Percentiles rank a stretch among this genome's conserved stretches.
phyloP scores from a whole-genome alignment of 1,140 invertebrate species.

The Chionoecetes opilio region DNA sequence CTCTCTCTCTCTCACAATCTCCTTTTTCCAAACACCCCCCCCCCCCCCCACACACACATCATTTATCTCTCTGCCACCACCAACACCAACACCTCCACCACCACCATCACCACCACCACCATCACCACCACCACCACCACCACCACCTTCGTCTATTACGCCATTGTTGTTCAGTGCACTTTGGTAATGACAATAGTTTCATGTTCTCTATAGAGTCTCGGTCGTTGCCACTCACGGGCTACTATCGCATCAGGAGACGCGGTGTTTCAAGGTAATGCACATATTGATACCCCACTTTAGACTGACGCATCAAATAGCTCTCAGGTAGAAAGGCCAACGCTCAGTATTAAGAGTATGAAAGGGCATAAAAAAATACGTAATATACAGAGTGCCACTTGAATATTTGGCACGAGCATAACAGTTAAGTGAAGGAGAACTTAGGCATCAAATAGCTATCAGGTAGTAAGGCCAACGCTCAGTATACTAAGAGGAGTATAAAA shows the following conservation, averaged over 20 bases:
- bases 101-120: too few relatives aligned
- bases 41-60: too few relatives aligned
- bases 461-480: neutral
- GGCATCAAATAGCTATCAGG: neutral
- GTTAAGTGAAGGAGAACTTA: neutral
- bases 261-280: neutral
- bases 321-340: neutral
- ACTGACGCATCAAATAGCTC: neutral
- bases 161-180: too few relatives aligned
- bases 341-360: neutral
- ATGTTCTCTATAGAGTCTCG: neutral
- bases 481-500: neutral
- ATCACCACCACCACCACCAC: too few relatives aligned
- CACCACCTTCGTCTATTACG: too few relatives aligned
- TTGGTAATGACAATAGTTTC: too few relatives aligned
- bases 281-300: neutral
- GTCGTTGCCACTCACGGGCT: neutral
- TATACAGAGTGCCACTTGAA: neutral
- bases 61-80: too few relatives aligned
- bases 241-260: neutral
- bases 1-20: too few relatives aligned
- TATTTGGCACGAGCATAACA: conserved; percentile 8
- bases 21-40: too few relatives aligned
- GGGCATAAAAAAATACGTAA: neutral
- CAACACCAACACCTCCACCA: too few relatives aligned